These are phyloP conservation scores for Panulirus ornatus DNA, from an alignment of 1,140 invertebrate species.

Conservation along the genomic window DNA sequence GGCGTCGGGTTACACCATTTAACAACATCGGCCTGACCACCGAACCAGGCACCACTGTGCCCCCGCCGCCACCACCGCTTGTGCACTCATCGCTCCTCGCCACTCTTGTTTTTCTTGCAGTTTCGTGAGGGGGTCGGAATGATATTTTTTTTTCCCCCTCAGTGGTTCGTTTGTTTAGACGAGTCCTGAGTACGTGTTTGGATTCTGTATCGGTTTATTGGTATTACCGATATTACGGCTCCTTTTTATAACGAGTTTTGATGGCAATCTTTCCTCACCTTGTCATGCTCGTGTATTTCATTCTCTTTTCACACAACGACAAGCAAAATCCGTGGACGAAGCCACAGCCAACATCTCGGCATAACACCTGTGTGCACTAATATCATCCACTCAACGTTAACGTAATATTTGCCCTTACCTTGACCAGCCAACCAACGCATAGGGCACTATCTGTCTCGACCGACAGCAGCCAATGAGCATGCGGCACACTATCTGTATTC, in stretches of 20 bases:
- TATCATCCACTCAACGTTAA: neutral
- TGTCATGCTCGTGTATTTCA: too few relatives aligned
- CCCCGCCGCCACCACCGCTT: neutral
- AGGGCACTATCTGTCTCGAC: conserved; percentile 15
- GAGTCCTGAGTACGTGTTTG: neutral
- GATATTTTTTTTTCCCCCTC: conserved; percentile 10
- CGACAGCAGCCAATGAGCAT: conserved; percentile 30
- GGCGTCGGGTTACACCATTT: conserved; percentile 40
- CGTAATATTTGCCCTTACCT: neutral
- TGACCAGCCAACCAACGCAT: neutral
- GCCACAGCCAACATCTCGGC: neutral
- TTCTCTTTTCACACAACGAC: too few relatives aligned
- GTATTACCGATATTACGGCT: too few relatives aligned
- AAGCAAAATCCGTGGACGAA: too few relatives aligned
- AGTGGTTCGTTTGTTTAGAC: neutral
- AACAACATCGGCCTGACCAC: conserved; percentile 13
- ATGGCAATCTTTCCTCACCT: too few relatives aligned
- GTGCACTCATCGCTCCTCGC: neutral
- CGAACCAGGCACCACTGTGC: conserved; percentile 1
- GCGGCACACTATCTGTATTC: conserved; percentile 12
- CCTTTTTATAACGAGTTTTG: too few relatives aligned
- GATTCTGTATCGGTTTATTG: too few relatives aligned
- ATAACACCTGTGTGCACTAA: neutral
- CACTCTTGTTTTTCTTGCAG: conserved; percentile 26
- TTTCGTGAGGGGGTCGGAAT: neutral